Base-by-base conservation (phyloP, 2,888 invertebrate species). In the Drosophila gaucha region DNA sequence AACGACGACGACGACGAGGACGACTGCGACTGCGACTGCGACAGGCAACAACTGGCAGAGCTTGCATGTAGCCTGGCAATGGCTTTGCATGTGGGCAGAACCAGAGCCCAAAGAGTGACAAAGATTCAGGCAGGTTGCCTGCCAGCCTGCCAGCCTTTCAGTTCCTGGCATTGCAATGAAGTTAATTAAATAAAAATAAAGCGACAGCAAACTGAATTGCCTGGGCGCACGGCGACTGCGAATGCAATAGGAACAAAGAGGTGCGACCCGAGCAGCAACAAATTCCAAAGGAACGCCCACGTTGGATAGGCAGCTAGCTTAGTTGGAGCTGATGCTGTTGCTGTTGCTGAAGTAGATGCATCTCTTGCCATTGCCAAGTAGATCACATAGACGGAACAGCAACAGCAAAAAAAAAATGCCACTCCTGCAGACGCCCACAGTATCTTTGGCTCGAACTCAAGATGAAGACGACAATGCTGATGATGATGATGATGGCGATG, bases 181-280 rank as follows among this genome's bases (percentile, higher is more conserved):
- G 85, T 83, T 83, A 83, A 83, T 83, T 85, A 85, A 85, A 83
- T 85, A 82, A 82, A 83, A 82, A 78, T 78, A 80, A 82, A 80
- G 69, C 67, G 80, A 80, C 78, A 78, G 74, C 80, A 69, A 80
- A 79, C 76, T 72, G 77, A 83, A 80, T 80, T 83, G 80, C 67
- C 70, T 57, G 50, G 57, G 67, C 74, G 55, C 68, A 67, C 59
- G 54, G 41, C 35, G 35, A 20, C 30, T 39, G 9, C 26, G 28
- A 66, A 14, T 60, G 60, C 49, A 54, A 49, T 39, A 10, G 36
- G 36, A 58, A 31, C 36, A 33, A 46, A 31, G 30, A 49, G 49
- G 35, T 49, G 49, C 49, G 49, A 24, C 49, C 24, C 57, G 35
- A 36, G 60, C 39, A 24, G 56, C n/a, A 30, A 24, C 24, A 35